Conservation (phyloP, 1,140 invertebrate genomes). For the Drosophila repleta region DNA sequence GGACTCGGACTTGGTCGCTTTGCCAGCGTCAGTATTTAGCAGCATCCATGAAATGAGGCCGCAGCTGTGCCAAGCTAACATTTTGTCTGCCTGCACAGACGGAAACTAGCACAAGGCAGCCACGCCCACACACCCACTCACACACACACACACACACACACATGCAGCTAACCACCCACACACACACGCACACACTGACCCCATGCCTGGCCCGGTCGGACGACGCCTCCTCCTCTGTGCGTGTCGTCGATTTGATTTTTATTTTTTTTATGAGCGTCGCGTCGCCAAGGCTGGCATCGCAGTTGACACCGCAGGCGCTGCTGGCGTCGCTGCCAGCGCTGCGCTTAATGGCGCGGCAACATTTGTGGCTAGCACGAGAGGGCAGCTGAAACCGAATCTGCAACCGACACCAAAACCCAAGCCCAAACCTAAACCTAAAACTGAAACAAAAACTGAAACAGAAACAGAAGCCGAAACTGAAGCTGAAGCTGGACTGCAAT, state of each 20-base stretch:
- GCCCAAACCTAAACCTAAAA: constrained; percentile 4
- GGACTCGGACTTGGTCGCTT: constrained; percentile 16
- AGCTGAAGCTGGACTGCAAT: constrained; percentile 40
- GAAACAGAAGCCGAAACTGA: constrained; percentile 1
- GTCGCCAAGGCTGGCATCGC: constrained; percentile 57
- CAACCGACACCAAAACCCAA: constrained; percentile 6
- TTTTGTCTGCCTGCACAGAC: constrained; percentile 53
- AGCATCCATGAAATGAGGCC: constrained; percentile 59
- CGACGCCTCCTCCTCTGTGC: constrained; percentile 59
- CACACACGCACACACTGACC: constrained; percentile 32
- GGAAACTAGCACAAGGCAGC: constrained; percentile 73
- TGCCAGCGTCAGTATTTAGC: constrained; percentile 47
- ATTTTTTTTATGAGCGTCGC: constrained; percentile 65
- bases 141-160: constrained; percentile 6
- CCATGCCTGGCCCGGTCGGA: neutral
- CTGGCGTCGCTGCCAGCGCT: constrained; percentile 2
- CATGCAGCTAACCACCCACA: constrained; percentile 16
- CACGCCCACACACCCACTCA: constrained; percentile 6
- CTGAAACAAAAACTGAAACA: constrained; percentile 12
- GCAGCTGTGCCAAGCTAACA: constrained; percentile 42
- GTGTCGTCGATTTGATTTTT: constrained; percentile 70
- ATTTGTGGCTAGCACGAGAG: constrained; percentile 31
- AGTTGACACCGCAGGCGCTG: constrained; percentile 36
- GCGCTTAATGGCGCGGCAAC: constrained; percentile 47
- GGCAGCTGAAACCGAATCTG: constrained; percentile 16